Conservation (phyloP, 53 echinoderm and acorn worm genomes). For the Echinometra lucunter region DNA sequence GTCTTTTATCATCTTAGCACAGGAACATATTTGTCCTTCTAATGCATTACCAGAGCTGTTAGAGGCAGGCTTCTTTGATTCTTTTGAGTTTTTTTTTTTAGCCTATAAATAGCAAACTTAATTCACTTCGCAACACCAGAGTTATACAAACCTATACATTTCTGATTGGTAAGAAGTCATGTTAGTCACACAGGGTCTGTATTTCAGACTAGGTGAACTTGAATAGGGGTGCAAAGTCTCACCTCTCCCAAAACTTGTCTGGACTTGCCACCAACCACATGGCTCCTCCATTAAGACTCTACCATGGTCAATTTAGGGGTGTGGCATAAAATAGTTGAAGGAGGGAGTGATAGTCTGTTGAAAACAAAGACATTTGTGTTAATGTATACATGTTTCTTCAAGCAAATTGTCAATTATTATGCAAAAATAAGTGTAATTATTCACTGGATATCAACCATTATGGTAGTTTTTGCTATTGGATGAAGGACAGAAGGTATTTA, state of each 20-base stretch:
- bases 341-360: neutral
- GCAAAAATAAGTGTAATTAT: neutral
- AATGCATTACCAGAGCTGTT: too few species aligned
- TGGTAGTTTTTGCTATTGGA: neutral
- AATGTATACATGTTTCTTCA: neutral
- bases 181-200: neutral
- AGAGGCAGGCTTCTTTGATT: too few species aligned
- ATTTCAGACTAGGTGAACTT: constrained; percentile 34
- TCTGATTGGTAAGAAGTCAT: too few species aligned
- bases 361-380: neutral
- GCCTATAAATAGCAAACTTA: too few species aligned
- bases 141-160: too few species aligned
- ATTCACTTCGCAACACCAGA: too few species aligned
- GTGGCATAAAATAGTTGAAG: neutral
- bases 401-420: neutral
- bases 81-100: too few species aligned
- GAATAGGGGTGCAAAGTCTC: constrained; percentile 47
- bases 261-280: constrained; percentile 71
- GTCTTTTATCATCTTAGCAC: neutral
- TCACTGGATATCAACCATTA: too few species aligned
- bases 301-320: constrained; percentile 54
- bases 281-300: constrained; percentile 23
- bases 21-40: too few species aligned
- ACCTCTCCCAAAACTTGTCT: constrained; percentile 65
- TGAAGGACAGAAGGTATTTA: neutral